Percentiles rank a stretch among this genome's conserved stretches.
phyloP scores from a whole-genome alignment of 2,113 vertebrate genomes.

The Ophthalmolycus amberensis region DNA sequence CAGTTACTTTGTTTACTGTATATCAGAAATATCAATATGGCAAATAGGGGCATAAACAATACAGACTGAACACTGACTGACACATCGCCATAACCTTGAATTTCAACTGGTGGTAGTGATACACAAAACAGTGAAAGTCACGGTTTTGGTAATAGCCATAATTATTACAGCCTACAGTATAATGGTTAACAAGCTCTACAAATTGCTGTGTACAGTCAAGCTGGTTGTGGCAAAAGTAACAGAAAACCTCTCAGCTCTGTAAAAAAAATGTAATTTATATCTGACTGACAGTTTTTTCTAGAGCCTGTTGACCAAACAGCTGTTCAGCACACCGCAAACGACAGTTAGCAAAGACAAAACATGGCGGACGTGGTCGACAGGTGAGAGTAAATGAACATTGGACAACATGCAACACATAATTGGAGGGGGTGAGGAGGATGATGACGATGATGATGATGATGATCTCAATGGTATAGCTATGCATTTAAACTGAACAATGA shows the following conservation, averaged over 20 bases:
- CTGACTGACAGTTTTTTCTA: constrained; percentile 10
- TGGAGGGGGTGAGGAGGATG: constrained; percentile 47
- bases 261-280: background rate
- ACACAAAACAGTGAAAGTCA: constrained; percentile 51
- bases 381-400: constrained; percentile 69
- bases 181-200: constrained; percentile 77
- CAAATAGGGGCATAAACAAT: constrained; percentile 18
- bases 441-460: constrained; percentile 9
- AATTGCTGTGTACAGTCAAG: background rate
- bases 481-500: constrained; percentile 12
- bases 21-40: constrained; percentile 26
- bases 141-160: constrained; percentile 59
- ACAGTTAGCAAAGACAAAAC: constrained; percentile 73
- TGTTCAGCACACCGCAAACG: constrained; percentile 66
- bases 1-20: constrained; percentile 29
- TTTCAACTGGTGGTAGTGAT: constrained; percentile 20
- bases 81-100: constrained; percentile 65
- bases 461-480: background rate
- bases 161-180: constrained; percentile 49
- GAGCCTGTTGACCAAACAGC: constrained; percentile 79
- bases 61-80: constrained; percentile 20
- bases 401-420: constrained; percentile 77
- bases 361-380: constrained; percentile 66
- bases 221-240: background rate
- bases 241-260: background rate